These are phyloP conservation scores for Chalcis sispes DNA, from an alignment of 2,888 invertebrate species.

Conservation along the genomic window DNA sequence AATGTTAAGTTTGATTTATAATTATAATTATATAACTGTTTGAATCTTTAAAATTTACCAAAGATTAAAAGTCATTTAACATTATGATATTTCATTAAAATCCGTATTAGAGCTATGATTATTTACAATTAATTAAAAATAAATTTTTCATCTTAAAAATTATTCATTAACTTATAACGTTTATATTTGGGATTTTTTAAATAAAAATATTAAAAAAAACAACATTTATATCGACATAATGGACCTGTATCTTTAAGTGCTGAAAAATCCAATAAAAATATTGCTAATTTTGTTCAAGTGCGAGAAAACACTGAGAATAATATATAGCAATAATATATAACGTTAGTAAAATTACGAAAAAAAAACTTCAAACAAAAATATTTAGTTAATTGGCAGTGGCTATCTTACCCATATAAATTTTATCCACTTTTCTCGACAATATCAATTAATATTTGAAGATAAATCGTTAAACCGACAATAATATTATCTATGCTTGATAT, in stretches of 20 bases:
- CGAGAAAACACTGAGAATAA: not conserved
- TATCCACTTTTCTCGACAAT: slow-evolving; percentile 48
- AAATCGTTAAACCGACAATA: not conserved
- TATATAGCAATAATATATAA: not conserved
- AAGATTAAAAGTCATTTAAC: not conserved
- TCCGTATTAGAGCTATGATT: too few relatives aligned
- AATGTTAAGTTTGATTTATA: too few relatives aligned
- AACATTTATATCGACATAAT: not conserved
- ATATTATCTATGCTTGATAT: slow-evolving; percentile 25
- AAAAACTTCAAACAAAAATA: slow-evolving; percentile 16
- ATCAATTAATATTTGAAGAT: slow-evolving; percentile 19
- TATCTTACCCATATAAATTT: slow-evolving; percentile 37
- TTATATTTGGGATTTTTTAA: not conserved
- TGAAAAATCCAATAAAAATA: not conserved
- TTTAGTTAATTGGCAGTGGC: slow-evolving; percentile 15
- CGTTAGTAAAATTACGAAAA: slow-evolving; percentile 15
- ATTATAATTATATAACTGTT: too few relatives aligned
- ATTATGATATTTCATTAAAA: not conserved
- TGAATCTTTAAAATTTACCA: not conserved
- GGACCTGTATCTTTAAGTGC: slow-evolving; percentile 11
- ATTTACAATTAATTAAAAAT: too few relatives aligned
- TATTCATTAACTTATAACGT: not conserved
- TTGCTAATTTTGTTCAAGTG: not conserved
- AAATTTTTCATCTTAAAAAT: too few relatives aligned
- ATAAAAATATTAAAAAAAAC: not conserved